These are phyloP conservation scores for Lontra canadensis DNA, from an alignment of 2,113 vertebrate species.

Conservation along the genomic window DNA sequence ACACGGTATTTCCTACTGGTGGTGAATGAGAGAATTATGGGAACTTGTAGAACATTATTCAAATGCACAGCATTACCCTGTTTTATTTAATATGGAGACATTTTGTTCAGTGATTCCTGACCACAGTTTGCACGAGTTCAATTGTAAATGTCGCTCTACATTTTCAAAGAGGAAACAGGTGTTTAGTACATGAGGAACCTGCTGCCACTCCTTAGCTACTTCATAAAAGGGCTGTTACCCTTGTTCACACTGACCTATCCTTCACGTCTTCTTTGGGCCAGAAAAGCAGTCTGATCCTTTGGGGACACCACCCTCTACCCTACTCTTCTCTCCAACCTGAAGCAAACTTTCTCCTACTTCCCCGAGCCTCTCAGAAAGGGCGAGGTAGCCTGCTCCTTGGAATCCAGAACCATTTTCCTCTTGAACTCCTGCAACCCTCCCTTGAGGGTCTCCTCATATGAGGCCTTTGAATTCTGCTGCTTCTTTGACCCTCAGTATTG, in stretches of 20 bases:
- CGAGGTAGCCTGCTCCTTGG: background rate
- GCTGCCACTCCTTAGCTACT: background rate
- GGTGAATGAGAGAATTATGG: background rate
- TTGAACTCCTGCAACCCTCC: background rate
- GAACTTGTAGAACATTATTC: background rate
- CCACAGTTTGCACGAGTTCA: background rate
- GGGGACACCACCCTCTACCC: conserved; percentile 54
- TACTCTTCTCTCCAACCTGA: conserved; percentile 40
- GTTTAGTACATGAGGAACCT: background rate
- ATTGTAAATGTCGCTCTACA: background rate
- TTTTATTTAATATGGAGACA: background rate
- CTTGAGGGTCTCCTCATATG: background rate
- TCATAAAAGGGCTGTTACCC: background rate
- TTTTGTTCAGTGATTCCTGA: background rate
- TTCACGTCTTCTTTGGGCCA: conserved; percentile 33
- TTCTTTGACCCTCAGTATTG: background rate
- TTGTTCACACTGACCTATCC: conserved; percentile 35
- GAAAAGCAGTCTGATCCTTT: background rate
- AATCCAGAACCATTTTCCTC: background rate
- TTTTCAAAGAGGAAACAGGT: background rate
- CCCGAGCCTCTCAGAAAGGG: background rate
- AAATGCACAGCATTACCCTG: background rate
- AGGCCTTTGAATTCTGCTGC: background rate
- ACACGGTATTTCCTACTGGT: background rate
- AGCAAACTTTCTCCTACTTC: conserved; percentile 60